Percentiles rank a stretch among this genome's conserved stretches.
Conservation (phyloP, 2,113 vertebrate genomes). For the Bujurquina vittata region DNA sequence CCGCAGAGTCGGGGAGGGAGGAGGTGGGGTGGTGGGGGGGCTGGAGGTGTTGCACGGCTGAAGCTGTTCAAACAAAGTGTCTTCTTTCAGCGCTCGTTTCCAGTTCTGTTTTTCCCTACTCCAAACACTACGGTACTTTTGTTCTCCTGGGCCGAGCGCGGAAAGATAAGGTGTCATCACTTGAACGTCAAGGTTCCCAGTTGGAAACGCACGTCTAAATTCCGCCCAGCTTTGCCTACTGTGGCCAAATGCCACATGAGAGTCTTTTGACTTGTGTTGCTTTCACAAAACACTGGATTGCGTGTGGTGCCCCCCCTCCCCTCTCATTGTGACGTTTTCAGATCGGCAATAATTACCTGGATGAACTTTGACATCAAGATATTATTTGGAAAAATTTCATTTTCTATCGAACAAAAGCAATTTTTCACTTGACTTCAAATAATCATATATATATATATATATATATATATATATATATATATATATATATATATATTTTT, state of each 20-base stretch:
- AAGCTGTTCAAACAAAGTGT: constrained; percentile 76
- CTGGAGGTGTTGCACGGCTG: constrained; percentile 30
- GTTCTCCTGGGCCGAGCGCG: constrained; percentile 44
- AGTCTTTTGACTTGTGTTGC: constrained; percentile 37
- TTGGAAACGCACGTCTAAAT: constrained; percentile 14
- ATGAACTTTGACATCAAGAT: constrained; percentile 35
- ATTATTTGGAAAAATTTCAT: neutral
- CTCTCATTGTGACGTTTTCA: neutral
- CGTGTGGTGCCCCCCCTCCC: neutral
- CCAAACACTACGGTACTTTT: constrained; percentile 55
- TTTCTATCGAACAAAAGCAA: no score
- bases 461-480: no score
- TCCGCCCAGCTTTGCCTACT: constrained; percentile 21
- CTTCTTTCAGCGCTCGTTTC: constrained; percentile 72
- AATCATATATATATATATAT: no score
- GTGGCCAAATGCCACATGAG: constrained; percentile 35
- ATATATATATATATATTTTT: no score
- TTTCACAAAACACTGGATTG: constrained; percentile 31
- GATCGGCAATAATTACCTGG: neutral
- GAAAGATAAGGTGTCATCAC: constrained; percentile 69
- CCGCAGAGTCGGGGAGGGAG: neutral
- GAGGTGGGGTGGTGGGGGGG: neutral
- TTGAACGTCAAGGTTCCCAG: constrained; percentile 48
- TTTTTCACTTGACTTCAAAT: no score
- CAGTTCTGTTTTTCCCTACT: constrained; percentile 36